Base-by-base conservation (phyloP, 2,113 vertebrate genomes). In the Erinaceus europaeus region DNA sequence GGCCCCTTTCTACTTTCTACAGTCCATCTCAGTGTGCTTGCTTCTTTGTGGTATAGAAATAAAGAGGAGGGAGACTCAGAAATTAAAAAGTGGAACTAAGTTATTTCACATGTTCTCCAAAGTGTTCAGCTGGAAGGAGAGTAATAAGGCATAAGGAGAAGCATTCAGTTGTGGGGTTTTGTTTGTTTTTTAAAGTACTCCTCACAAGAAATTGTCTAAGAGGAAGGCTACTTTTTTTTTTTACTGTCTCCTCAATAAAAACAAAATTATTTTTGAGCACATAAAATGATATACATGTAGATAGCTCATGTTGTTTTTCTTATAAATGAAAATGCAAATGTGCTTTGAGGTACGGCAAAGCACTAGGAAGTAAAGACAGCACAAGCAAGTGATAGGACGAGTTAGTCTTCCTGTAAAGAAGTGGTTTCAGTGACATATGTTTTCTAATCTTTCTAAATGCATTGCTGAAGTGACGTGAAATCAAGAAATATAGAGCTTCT, bases 301-400 rank as follows among this genome's bases (percentile, higher is more conserved):
- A 13, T 81, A 38, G 72, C 9, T 68, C 46, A 29, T 53, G 53
- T 17, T 25, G 3, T 17, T 81, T 85, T 88, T 84, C 79, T 85
- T 82, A 57, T 76, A 53, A 92, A 90, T 73, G 42, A 88, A n/a
- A 83, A 84, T 89, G 76, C 42, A 82, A 82, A 65, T 84, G 29
- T 55, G 18, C 38, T 80, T 90, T 84, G 23, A 69, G 48, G 13
- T 59, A 21, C 52, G 55, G 20, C 32, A 11, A 57, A 53, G 12
- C 42, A 40, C 10, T 53, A 27, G 61, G 5, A 77, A 64, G 25
- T 52, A 44, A 79, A 90, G 34, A 48, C 12, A 3, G 38, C 36
- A 27, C 25, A 27, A 59, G 34, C 42, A 74, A 75, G 17, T 38
- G 38, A 55, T 73, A 17, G 2, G 48, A 73, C 20, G 65, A 75